Evolutionary conservation across 23 tunicate species (phyloP).

Genomic region (Trididemnum clinides): DNA sequence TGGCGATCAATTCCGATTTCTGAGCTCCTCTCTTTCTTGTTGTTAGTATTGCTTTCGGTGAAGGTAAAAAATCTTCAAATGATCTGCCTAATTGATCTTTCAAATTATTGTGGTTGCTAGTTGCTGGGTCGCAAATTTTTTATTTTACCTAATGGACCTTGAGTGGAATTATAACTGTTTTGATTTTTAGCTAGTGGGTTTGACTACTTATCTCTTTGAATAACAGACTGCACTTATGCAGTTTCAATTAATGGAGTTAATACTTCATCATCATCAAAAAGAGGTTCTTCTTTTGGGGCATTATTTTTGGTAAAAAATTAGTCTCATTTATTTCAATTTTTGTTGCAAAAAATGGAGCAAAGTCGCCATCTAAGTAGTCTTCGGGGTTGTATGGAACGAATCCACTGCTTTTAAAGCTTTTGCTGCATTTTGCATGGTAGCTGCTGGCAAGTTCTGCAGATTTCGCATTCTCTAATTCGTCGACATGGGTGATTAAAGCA

Average conservation of each 20-base stretch:
- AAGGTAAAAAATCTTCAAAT: conserved; percentile 1
- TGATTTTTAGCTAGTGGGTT: no score
- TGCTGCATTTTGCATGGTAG: conserved; percentile 39
- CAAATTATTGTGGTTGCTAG: no score
- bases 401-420: conserved; percentile 15
- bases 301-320: no score
- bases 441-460: conserved; percentile 17
- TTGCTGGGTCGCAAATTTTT: no score
- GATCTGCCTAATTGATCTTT: not conserved
- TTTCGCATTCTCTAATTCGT: conserved; percentile 6
- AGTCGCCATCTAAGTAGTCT: conserved; percentile 4
- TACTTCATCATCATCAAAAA: not conserved
- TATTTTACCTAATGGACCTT: not conserved
- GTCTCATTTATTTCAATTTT: not conserved
- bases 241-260: not conserved
- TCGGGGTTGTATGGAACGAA: conserved; percentile 7
- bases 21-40: conserved; percentile 17
- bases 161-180: not conserved
- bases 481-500: conserved; percentile 23
- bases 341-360: conserved; percentile 21
- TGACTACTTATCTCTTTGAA: no score
- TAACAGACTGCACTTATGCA: not conserved
- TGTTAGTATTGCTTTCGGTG: conserved; percentile 5
- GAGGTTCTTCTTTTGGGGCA: no score
- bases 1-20: conserved; percentile 1